These are phyloP conservation scores for Drosophila biarmipes DNA, from an alignment of 1,140 invertebrate genomes.

Conservation along the genomic window DNA sequence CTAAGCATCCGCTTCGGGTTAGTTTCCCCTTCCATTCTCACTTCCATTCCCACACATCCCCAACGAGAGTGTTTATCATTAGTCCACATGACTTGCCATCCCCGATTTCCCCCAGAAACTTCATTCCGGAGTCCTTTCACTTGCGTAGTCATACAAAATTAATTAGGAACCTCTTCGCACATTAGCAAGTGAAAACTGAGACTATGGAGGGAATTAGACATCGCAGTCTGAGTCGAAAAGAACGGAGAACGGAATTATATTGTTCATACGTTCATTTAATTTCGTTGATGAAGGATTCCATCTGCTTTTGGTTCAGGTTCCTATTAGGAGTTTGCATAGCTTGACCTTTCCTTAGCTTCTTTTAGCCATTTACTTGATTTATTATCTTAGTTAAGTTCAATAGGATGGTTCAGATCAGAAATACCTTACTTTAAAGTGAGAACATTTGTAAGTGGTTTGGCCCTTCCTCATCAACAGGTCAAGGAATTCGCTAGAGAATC, in stretches of 20 bases:
- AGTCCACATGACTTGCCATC: conserved; percentile 56
- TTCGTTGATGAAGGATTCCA: conserved; percentile 11
- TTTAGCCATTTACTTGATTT: conserved; percentile 17
- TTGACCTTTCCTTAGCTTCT: neutral
- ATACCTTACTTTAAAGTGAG: neutral
- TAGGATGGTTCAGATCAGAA: neutral
- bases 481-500: neutral
- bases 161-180: conserved; percentile 40
- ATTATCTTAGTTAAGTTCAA: conserved; percentile 1
- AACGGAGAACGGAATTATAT: conserved; percentile 10
- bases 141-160: conserved; percentile 55
- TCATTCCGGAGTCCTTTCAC: conserved; percentile 17
- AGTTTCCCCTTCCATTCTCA: conserved; percentile 22
- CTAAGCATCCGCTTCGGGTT: conserved; percentile 30
- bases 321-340: neutral
- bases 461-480: neutral
- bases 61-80: conserved; percentile 50
- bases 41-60: conserved; percentile 4
- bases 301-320: too few relatives aligned
- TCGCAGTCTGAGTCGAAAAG: neutral
- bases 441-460: too few relatives aligned
- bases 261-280: conserved; percentile 41
- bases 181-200: conserved; percentile 36
- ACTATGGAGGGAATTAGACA: neutral
- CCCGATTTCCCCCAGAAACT: conserved; percentile 6